phyloP scores from a whole-genome alignment of 2,888 invertebrate species.

The Iphiclides podalirius region DNA sequence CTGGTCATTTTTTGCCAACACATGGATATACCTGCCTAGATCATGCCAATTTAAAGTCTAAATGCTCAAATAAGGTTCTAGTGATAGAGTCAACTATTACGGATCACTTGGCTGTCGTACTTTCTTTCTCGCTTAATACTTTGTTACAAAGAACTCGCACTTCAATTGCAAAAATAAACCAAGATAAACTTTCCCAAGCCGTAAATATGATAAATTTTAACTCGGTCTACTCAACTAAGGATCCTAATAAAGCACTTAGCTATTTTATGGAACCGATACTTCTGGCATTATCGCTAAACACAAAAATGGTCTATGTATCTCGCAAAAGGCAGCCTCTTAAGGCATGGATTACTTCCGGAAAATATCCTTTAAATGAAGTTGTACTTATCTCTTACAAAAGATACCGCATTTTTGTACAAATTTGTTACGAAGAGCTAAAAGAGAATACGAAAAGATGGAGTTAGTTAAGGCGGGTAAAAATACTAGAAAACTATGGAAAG shows the following conservation, averaged over 20 bases:
- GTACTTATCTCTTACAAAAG: not conserved
- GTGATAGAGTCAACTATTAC: not conserved
- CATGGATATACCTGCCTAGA: not conserved
- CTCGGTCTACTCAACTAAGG: not conserved
- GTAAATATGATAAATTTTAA: not conserved
- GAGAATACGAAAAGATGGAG: not conserved
- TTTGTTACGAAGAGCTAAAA: not conserved
- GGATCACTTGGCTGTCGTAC: not conserved
- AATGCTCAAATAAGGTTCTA: not conserved
- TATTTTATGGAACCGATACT: not conserved
- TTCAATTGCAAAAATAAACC: not conserved
- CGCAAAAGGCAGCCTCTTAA: not conserved
- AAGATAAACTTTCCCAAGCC: not conserved
- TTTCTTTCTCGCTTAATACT: not conserved
- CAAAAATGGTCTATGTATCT: not conserved
- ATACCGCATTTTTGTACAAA: not conserved
- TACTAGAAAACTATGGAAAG: not conserved
- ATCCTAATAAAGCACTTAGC: not conserved
- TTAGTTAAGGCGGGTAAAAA: not conserved
- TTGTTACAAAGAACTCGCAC: not conserved
- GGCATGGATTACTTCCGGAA: not conserved
- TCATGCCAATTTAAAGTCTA: not conserved
- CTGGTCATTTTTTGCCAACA: not conserved
- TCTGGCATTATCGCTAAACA: not conserved
- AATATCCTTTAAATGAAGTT: not conserved